Conservation (phyloP, 2,888 invertebrate genomes). For the Hyalella azteca region DNA sequence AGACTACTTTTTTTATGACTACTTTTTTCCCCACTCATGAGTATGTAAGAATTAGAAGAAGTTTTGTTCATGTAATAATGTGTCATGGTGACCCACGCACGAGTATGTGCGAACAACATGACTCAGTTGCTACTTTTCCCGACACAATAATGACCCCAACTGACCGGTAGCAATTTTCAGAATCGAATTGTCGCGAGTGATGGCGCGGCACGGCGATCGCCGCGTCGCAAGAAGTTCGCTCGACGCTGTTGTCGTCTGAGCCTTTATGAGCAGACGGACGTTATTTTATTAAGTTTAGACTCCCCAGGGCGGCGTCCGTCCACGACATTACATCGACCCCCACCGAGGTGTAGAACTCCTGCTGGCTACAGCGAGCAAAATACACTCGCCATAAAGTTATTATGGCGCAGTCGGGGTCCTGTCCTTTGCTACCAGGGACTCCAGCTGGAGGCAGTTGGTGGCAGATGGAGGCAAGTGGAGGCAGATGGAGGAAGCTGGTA, state of each 20-base stretch:
- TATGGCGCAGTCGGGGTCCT: background rate
- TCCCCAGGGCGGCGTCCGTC: conserved; percentile 26
- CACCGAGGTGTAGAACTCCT: background rate
- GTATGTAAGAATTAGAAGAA: too few species aligned
- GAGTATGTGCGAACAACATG: too few species aligned
- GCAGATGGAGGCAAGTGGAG: too few species aligned
- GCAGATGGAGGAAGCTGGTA: too few species aligned
- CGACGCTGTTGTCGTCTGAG: background rate
- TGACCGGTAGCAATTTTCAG: conserved; percentile 18
- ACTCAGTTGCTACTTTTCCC: too few species aligned
- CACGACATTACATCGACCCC: conserved; percentile 19
- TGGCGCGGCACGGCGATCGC: background rate
- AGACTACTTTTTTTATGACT: too few species aligned
- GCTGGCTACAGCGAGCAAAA: background rate
- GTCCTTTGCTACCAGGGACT: too few species aligned
- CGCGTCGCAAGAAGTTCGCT: background rate
- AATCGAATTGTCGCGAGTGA: conserved; percentile 8
- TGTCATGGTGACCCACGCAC: too few species aligned
- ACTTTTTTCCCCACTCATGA: too few species aligned
- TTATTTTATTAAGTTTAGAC: conserved; percentile 38
- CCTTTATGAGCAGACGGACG: conserved; percentile 17
- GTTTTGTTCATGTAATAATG: too few species aligned
- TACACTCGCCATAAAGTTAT: conserved; percentile 12
- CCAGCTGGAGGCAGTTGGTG: too few species aligned
- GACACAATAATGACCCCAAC: too few species aligned